Percentiles rank a stretch among this genome's conserved stretches.
Conservation (phyloP, 1,140 invertebrate genomes). For the Penaeus chinensis region DNA sequence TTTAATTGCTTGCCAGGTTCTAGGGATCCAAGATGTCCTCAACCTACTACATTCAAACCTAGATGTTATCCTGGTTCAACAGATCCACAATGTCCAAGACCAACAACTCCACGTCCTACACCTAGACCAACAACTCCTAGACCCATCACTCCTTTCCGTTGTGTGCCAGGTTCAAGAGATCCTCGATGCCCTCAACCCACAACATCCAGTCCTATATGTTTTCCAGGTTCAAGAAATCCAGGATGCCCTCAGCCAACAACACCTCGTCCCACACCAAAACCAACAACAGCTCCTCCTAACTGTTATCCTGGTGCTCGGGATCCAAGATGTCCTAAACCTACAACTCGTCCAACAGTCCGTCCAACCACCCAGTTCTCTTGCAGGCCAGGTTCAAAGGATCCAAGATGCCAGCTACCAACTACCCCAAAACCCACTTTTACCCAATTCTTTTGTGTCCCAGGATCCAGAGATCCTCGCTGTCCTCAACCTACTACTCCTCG, state of each 20-base stretch:
- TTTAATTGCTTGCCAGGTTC: slow-evolving; percentile 41
- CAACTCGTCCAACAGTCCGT: slow-evolving; percentile 16
- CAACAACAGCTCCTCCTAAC: slow-evolving; percentile 1
- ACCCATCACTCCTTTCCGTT: slow-evolving; percentile 9
- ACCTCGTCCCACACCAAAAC: slow-evolving; percentile 65
- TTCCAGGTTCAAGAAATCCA: slow-evolving; percentile 48
- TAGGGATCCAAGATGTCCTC: slow-evolving; percentile 38
- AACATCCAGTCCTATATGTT: background rate
- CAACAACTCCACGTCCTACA: slow-evolving; percentile 65
- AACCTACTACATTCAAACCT: background rate
- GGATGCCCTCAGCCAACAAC: slow-evolving; percentile 65
- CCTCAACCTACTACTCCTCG: slow-evolving; percentile 16
- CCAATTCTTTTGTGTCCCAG: slow-evolving; percentile 40
- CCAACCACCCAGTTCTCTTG: slow-evolving; percentile 44
- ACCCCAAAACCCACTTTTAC: background rate
- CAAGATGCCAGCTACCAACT: slow-evolving; percentile 44
- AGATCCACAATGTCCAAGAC: slow-evolving; percentile 72
- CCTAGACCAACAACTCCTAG: slow-evolving; percentile 5
- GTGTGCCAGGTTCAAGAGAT: slow-evolving; percentile 59
- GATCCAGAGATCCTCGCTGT: slow-evolving; percentile 26
- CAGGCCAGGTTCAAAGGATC: slow-evolving; percentile 48
- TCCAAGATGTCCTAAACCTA: slow-evolving; percentile 66
- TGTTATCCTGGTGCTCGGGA: slow-evolving; percentile 12
- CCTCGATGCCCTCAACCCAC: slow-evolving; percentile 66
- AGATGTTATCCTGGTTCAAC: slow-evolving; percentile 60